A percentile compares a stretch with the other conserved stretches of the same genome.
phyloP scores from a whole-genome alignment of 1,140 invertebrate genomes.

The Cylas formicarius region DNA sequence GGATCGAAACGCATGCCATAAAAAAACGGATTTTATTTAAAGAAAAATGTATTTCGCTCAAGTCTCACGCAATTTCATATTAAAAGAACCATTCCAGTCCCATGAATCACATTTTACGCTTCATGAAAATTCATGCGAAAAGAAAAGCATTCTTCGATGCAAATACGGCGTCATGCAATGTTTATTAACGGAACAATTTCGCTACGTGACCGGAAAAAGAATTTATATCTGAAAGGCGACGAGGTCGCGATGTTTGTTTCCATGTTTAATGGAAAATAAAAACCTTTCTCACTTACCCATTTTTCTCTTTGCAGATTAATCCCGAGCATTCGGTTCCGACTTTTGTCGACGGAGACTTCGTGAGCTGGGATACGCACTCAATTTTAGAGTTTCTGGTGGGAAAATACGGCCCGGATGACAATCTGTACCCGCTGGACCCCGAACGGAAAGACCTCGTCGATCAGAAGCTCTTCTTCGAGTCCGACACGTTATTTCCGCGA shows the following conservation, averaged over 20 bases:
- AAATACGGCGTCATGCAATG: no score
- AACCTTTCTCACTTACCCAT: no score
- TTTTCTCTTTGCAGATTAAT: conserved; percentile 48
- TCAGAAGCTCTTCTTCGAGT: conserved; percentile 47
- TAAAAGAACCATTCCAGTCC: no score
- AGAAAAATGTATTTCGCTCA: no score
- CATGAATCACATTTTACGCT: no score
- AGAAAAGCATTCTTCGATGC: no score
- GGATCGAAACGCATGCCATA: no score
- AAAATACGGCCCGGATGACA: conserved; percentile 50
- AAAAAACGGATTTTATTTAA: no score
- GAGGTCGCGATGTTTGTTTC: neutral
- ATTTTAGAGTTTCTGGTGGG: conserved; percentile 50
- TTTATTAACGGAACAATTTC: no score
- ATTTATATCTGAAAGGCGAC: neutral
- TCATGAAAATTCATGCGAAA: no score
- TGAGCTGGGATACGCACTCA: conserved; percentile 53
- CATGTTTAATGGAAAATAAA: conserved; percentile 1
- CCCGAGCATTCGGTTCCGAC: conserved; percentile 64
- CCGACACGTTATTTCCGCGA: conserved; percentile 44
- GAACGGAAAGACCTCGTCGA: conserved; percentile 50
- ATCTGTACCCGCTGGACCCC: conserved; percentile 53
- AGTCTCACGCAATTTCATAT: no score
- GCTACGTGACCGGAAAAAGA: no score
- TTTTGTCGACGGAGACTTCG: conserved; percentile 56